These are phyloP conservation scores for Melipona bicolor DNA, from an alignment of 2,888 invertebrate species.

Conservation along the genomic window DNA sequence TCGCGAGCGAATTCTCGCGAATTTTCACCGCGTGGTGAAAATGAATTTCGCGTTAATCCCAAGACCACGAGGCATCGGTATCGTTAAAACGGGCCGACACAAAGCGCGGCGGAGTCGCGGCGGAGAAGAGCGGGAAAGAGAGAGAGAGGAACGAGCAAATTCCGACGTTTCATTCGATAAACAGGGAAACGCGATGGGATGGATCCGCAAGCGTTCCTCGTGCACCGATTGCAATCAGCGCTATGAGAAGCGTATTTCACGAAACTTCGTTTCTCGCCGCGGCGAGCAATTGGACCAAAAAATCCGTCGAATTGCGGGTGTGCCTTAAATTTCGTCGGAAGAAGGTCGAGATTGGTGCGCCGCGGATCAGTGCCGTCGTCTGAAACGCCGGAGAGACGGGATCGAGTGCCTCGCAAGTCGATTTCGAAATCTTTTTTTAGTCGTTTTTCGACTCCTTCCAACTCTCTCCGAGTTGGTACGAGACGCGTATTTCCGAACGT, in stretches of 20 bases:
- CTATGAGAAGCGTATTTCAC: slow-evolving; percentile 55
- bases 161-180: slow-evolving; percentile 35
- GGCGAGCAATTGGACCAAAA: slow-evolving; percentile 51
- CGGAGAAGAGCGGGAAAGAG: background rate
- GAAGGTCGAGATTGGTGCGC: slow-evolving; percentile 44
- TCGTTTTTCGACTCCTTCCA: no score
- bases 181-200: slow-evolving; percentile 9
- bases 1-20: background rate
- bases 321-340: slow-evolving; percentile 63
- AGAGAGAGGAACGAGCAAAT: background rate
- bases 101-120: background rate
- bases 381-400: slow-evolving; percentile 38
- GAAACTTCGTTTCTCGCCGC: slow-evolving; percentile 53
- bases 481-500: no score
- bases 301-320: slow-evolving; percentile 62
- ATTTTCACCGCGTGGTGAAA: background rate
- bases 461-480: no score
- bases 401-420: no score
- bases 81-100: background rate
- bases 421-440: no score
- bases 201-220: slow-evolving; percentile 32
- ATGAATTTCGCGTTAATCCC: slow-evolving; percentile 16
- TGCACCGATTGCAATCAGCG: slow-evolving; percentile 52
- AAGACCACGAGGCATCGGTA: background rate
- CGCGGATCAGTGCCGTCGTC: slow-evolving; percentile 43